phyloP scores from a whole-genome alignment of 2,797 vertebrate species.

The Rachycentron canadum region DNA sequence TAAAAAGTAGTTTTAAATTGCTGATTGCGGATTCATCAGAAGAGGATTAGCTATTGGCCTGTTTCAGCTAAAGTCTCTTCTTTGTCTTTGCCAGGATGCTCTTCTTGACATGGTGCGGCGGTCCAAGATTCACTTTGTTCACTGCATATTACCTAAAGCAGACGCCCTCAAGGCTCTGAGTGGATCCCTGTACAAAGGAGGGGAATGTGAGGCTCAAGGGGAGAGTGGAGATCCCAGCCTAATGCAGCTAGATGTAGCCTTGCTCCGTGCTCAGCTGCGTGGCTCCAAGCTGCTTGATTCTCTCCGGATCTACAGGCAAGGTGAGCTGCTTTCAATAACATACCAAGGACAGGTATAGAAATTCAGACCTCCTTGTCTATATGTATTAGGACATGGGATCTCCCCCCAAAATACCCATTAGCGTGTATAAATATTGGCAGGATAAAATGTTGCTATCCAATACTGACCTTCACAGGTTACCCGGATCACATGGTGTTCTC shows the following conservation, averaged over 20 bases:
- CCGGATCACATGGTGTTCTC: slow-evolving; percentile 98
- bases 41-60: slow-evolving; percentile 7
- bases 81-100: slow-evolving; percentile 88
- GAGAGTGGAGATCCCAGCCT: slow-evolving; percentile 91
- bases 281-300: slow-evolving; percentile 94
- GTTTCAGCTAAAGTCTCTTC: slow-evolving; percentile 16
- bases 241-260: slow-evolving; percentile 93
- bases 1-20: neutral
- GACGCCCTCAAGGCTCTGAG: slow-evolving; percentile 85
- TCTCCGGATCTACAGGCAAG: slow-evolving; percentile 96
- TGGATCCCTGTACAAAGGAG: slow-evolving; percentile 85
- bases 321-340: slow-evolving; percentile 74
- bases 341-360: neutral
- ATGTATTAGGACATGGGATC: neutral
- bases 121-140: slow-evolving; percentile 95
- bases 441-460: slow-evolving; percentile 18
- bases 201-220: slow-evolving; percentile 87
- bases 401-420: neutral
- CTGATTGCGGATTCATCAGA: no score
- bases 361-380: neutral
- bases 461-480: slow-evolving; percentile 86
- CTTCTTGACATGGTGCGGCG: slow-evolving; percentile 95
- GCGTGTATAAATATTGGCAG: slow-evolving; percentile 4
- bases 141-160: slow-evolving; percentile 94
- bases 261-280: slow-evolving; percentile 93